phyloP scores from a whole-genome alignment of 2,888 invertebrate species.

The Plemyria rubiginata region DNA sequence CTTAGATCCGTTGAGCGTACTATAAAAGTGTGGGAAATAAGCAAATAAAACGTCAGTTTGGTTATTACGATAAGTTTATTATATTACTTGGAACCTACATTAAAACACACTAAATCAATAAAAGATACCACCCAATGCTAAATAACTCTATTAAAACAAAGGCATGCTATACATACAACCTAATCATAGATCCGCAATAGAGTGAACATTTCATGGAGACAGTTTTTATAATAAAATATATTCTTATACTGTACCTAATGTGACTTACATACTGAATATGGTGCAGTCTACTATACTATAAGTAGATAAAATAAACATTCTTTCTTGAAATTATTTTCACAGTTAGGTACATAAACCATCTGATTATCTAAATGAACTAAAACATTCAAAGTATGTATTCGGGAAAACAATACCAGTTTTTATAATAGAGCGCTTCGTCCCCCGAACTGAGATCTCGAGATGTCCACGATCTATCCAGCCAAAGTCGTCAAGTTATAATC shows the following conservation, averaged over 20 bases:
- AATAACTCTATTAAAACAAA: neutral
- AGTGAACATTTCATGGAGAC: neutral
- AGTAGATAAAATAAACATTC: neutral
- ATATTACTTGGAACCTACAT: slow-evolving; percentile 2
- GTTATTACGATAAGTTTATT: slow-evolving; percentile 10
- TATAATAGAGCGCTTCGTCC: too few relatives aligned
- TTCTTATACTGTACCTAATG: neutral
- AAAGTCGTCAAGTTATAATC: too few relatives aligned
- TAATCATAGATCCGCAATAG: neutral
- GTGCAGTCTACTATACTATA: slow-evolving; percentile 2
- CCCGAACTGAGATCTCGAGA: too few relatives aligned
- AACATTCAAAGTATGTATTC: neutral
- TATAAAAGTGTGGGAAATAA: neutral
- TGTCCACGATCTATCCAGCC: too few relatives aligned
- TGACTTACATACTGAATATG: neutral
- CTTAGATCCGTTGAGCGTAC: too few relatives aligned
- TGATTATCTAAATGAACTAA: neutral
- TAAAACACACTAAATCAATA: slow-evolving; percentile 15
- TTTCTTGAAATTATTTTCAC: neutral
- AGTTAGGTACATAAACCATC: neutral
- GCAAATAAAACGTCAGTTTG: slow-evolving; percentile 10
- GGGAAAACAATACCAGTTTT: neutral
- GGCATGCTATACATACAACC: neutral
- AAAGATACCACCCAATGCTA: slow-evolving; percentile 3
- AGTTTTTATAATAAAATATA: neutral